Conservation (phyloP, 2,888 invertebrate species). For the Papilio demoleus region DNA sequence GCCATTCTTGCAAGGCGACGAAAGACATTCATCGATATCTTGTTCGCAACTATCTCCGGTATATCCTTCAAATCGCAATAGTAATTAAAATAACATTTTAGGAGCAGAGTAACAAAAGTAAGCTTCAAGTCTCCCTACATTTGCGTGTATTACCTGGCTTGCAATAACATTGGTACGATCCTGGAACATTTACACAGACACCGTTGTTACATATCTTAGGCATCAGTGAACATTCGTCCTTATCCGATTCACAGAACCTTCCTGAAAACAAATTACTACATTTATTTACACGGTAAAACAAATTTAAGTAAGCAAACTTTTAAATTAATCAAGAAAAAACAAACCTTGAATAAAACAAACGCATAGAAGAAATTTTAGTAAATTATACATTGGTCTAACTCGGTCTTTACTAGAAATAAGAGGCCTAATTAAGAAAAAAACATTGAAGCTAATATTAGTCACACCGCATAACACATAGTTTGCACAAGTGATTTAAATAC, state of each 20-base stretch:
- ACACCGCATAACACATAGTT: slow-evolving; percentile 54
- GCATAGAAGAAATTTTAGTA: slow-evolving; percentile 39
- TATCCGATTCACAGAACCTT: slow-evolving; percentile 84
- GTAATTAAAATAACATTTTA: slow-evolving; percentile 34
- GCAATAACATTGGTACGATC: slow-evolving; percentile 93
- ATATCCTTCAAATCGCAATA: slow-evolving; percentile 78
- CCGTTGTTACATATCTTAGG: slow-evolving; percentile 90
- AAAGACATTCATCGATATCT: slow-evolving; percentile 94
- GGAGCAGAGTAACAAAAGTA: background rate
- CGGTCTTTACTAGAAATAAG: slow-evolving; percentile 36
- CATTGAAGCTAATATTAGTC: slow-evolving; percentile 52
- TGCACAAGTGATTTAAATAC: slow-evolving; percentile 61
- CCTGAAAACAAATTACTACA: slow-evolving; percentile 61
- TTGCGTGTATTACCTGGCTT: slow-evolving; percentile 83
- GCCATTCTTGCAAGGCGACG: slow-evolving; percentile 92
- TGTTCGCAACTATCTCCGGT: slow-evolving; percentile 93
- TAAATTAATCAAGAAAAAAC: slow-evolving; percentile 36
- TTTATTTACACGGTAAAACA: slow-evolving; percentile 30
- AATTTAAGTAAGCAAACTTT: slow-evolving; percentile 41
- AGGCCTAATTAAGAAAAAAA: slow-evolving; percentile 45
- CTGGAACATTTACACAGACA: slow-evolving; percentile 89
- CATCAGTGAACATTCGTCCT: slow-evolving; percentile 88
- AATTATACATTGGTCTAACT: slow-evolving; percentile 42
- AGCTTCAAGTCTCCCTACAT: background rate
- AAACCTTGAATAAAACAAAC: slow-evolving; percentile 43